phyloP scores from a whole-genome alignment of 2,888 invertebrate species.

The Dione juno region DNA sequence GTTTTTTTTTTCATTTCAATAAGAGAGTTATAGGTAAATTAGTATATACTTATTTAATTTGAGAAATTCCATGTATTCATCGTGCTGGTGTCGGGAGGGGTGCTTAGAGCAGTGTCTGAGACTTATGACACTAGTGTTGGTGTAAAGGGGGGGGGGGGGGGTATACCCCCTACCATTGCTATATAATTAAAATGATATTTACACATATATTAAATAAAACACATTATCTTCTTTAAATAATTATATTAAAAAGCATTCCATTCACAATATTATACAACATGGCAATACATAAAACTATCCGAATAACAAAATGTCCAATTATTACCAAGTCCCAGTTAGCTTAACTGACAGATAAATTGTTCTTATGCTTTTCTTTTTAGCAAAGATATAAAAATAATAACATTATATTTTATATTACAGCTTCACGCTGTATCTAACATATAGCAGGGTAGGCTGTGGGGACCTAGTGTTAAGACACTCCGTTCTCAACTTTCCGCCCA shows the following conservation, averaged over 20 bases:
- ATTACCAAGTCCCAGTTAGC: not conserved
- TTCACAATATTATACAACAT: slow-evolving; percentile 1
- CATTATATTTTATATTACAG: too few relatives aligned
- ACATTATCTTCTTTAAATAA: not conserved
- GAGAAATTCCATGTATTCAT: too few relatives aligned
- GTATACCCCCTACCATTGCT: too few relatives aligned
- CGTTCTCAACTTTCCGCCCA: too few relatives aligned
- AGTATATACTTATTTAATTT: not conserved
- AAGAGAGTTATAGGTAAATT: not conserved
- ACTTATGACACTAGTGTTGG: too few relatives aligned
- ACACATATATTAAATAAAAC: not conserved
- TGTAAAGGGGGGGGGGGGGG: too few relatives aligned
- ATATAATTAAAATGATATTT: too few relatives aligned
- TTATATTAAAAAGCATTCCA: slow-evolving; percentile 3
- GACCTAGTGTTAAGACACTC: too few relatives aligned
- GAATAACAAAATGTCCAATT: not conserved
- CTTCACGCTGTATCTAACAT: too few relatives aligned
- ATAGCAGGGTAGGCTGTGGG: too few relatives aligned
- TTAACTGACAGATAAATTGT: not conserved
- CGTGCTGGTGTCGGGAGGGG: too few relatives aligned
- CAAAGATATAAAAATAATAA: not conserved
- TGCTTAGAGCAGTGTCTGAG: too few relatives aligned
- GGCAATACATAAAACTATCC: not conserved
- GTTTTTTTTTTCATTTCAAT: not conserved
- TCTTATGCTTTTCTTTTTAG: not conserved